phyloP scores from a whole-genome alignment of 2,888 invertebrate species.

The Scaptodrosophila latifasciaeformis region DNA sequence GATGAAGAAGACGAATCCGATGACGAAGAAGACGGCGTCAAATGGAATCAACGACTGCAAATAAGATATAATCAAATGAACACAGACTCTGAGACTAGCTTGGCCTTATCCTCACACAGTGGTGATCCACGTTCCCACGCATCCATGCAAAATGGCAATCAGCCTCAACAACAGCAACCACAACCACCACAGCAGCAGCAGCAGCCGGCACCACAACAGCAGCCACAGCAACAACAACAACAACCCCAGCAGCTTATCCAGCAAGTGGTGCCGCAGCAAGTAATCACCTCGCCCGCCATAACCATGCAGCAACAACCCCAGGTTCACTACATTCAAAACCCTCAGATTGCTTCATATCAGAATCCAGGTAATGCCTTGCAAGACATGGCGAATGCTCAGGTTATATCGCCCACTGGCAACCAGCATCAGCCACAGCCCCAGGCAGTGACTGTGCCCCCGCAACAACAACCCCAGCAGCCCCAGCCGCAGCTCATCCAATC shows the following conservation, averaged over 20 bases:
- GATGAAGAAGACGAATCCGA: conserved; percentile 72
- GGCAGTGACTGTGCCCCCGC: conserved; percentile 15
- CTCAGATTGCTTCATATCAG: conserved; percentile 59
- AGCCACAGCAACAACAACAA: too few relatives aligned
- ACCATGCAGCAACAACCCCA: conserved; percentile 50
- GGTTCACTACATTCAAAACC: conserved; percentile 61
- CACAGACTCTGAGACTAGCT: conserved; percentile 67
- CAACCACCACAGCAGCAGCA: conserved; percentile 35
- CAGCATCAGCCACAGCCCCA: conserved; percentile 48
- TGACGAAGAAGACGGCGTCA: conserved; percentile 59
- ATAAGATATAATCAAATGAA: conserved; percentile 50
- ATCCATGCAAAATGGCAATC: conserved; percentile 64
- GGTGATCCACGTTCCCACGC: conserved; percentile 71
- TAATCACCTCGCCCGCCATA: conserved; percentile 46
- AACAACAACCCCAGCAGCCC: conserved; percentile 30
- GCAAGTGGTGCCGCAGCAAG: conserved; percentile 52
- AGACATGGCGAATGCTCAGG: conserved; percentile 49
- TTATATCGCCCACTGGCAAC: conserved; percentile 52
- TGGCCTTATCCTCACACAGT: conserved; percentile 73
- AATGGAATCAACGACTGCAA: conserved; percentile 51
- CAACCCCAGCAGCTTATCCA: conserved; percentile 45
- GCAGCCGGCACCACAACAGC: conserved; percentile 18
- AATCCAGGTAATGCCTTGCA: conserved; percentile 37
- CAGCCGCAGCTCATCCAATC: conserved; percentile 24
- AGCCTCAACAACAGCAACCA: conserved; percentile 34